Percentiles rank a stretch among this genome's conserved stretches.
Conservation (phyloP, 2,888 invertebrate genomes). For the Adelphocoris suturalis region DNA sequence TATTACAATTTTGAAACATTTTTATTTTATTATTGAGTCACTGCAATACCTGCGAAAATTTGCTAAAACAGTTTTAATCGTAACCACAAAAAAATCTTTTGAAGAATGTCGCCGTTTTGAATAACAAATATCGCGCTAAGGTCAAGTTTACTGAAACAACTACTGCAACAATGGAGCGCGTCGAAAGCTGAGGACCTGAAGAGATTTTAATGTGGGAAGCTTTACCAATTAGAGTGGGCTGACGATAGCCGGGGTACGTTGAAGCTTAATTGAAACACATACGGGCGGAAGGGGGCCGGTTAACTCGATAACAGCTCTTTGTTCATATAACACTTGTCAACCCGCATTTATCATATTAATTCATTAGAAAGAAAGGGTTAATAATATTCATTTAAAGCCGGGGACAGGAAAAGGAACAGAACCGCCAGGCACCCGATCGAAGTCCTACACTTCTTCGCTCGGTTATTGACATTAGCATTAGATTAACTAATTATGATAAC, state of each 20-base stretch:
- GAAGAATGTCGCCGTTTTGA: no score
- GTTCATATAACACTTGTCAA: constrained; percentile 71
- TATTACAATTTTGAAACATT: no score
- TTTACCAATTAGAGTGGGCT: constrained; percentile 59
- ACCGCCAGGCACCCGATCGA: background rate
- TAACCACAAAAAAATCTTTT: no score
- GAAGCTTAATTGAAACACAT: constrained; percentile 71
- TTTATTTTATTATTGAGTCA: no score
- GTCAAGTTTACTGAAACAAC: background rate
- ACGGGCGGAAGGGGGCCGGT: constrained; percentile 70
- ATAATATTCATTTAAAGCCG: constrained; percentile 64
- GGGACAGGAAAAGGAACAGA: constrained; percentile 8
- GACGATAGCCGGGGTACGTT: constrained; percentile 52
- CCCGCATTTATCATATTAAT: constrained; percentile 72
- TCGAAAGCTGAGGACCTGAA: constrained; percentile 44
- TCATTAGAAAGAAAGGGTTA: constrained; percentile 68
- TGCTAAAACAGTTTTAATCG: no score
- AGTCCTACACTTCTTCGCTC: constrained; percentile 20
- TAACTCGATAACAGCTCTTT: constrained; percentile 70
- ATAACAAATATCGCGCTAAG: no score
- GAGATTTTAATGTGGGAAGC: constrained; percentile 71
- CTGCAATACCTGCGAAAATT: no score
- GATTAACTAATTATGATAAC: no score
- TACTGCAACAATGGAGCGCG: background rate
- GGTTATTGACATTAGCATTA: background rate